Conservation (phyloP, 1,140 invertebrate species). For the Plutomurus gul region DNA sequence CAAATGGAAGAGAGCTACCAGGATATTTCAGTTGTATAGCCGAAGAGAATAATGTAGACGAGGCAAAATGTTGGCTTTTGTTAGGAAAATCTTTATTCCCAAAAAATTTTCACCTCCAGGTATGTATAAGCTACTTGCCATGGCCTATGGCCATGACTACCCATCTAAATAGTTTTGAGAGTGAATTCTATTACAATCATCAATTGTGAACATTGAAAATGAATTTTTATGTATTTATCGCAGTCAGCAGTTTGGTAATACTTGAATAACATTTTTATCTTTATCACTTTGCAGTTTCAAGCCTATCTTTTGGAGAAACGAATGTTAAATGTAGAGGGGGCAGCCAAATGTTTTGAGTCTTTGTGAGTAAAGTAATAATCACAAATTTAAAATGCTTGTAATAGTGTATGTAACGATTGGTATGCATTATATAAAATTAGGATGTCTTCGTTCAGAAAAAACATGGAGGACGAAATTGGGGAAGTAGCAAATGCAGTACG, state of each 20-base stretch:
- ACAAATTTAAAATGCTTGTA: background rate
- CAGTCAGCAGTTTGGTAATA: background rate
- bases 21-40: conserved; percentile 57
- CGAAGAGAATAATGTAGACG: conserved; percentile 70
- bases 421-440: background rate
- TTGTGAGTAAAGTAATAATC: conserved; percentile 59
- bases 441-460: conserved; percentile 68
- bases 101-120: conserved; percentile 81
- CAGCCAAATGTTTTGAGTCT: conserved; percentile 78
- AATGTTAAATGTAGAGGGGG: conserved; percentile 76
- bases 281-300: conserved; percentile 67
- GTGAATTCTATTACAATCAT: background rate
- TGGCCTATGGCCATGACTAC: conserved; percentile 45
- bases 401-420: background rate
- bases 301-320: conserved; percentile 80
- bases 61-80: conserved; percentile 88
- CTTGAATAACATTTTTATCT: background rate
- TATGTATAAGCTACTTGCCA: conserved; percentile 54
- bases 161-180: background rate
- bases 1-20: background rate
- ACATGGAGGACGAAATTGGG: conserved; percentile 54
- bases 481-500: conserved; percentile 47
- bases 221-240: background rate
- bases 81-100: conserved; percentile 86
- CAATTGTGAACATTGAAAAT: background rate